These are phyloP conservation scores for Fulmarus glacialis DNA, from an alignment of 2,113 vertebrate genomes.

Conservation along the genomic window DNA sequence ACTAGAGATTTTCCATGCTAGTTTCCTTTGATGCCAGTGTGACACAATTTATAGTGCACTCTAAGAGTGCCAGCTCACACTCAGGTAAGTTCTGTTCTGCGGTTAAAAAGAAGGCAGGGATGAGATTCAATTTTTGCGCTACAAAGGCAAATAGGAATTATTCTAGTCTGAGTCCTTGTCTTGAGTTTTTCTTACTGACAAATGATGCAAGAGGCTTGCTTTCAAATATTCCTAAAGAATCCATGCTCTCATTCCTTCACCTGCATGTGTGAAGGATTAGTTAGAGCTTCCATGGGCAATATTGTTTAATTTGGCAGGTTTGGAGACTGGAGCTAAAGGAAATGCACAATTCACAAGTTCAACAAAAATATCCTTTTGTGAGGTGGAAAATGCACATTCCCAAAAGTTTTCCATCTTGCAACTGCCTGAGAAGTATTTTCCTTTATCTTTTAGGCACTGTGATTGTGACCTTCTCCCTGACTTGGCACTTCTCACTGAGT, in stretches of 20 bases:
- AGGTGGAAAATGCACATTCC: background rate
- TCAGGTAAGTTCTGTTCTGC: background rate
- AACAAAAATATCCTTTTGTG: background rate
- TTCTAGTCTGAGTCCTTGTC: background rate
- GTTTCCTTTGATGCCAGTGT: constrained; percentile 25
- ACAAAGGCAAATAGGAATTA: background rate
- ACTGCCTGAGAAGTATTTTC: background rate
- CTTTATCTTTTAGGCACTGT: background rate
- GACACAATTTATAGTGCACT: background rate
- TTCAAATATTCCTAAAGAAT: background rate
- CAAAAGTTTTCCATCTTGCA: background rate
- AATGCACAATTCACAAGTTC: background rate
- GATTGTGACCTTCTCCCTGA: constrained; percentile 18
- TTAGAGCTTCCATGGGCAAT: background rate
- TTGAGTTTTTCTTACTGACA: background rate
- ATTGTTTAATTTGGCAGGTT: background rate
- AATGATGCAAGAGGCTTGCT: background rate
- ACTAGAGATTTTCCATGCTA: constrained; percentile 27
- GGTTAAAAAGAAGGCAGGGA: background rate
- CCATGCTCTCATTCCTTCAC: background rate
- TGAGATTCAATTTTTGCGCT: background rate
- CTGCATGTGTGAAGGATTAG: background rate
- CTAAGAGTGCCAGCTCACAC: background rate
- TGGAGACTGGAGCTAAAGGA: background rate
- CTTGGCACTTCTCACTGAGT: constrained; percentile 2